These are phyloP conservation scores for Chelonia mydas DNA, from an alignment of 2,797 vertebrate genomes.

Conservation along the genomic window DNA sequence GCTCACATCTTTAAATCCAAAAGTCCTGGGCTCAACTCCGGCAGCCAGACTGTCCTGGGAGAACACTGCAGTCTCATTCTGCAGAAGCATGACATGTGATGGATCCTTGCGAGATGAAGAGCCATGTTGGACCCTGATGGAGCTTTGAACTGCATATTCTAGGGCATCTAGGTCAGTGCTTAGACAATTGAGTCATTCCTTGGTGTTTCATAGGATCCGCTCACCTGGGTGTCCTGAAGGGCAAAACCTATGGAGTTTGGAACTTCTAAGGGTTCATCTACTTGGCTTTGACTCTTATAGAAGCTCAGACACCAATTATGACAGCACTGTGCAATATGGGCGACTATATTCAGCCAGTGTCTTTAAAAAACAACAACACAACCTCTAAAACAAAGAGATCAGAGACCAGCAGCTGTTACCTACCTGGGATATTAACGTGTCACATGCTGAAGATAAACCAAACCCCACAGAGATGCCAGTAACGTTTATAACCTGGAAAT, in stretches of 20 bases:
- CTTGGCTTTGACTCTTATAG: rapidly evolving
- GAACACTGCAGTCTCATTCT: neutral
- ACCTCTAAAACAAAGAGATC: neutral
- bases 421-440: slow-evolving; percentile 96
- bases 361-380: neutral
- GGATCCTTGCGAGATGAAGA: neutral
- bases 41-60: neutral
- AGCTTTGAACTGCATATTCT: neutral
- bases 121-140: neutral
- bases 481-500: slow-evolving; percentile 85
- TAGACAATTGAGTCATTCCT: neutral
- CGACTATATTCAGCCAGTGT: neutral
- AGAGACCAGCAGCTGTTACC: neutral
- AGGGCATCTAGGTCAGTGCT: neutral
- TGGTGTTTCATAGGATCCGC: neutral
- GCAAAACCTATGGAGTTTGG: neutral
- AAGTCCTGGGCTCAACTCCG: neutral
- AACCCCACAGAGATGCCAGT: slow-evolving; percentile 86
- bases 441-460: slow-evolving; percentile 89
- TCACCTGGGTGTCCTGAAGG: neutral
- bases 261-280: neutral
- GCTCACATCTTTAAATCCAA: neutral
- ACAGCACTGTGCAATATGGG: rapidly evolving
- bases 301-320: neutral
- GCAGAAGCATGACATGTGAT: neutral